A percentile compares a stretch with the other conserved stretches of the same genome.
Evolutionary conservation across 2,113 vertebrate species (phyloP).

Genomic region (Misgurnus anguillicaudatus): DNA sequence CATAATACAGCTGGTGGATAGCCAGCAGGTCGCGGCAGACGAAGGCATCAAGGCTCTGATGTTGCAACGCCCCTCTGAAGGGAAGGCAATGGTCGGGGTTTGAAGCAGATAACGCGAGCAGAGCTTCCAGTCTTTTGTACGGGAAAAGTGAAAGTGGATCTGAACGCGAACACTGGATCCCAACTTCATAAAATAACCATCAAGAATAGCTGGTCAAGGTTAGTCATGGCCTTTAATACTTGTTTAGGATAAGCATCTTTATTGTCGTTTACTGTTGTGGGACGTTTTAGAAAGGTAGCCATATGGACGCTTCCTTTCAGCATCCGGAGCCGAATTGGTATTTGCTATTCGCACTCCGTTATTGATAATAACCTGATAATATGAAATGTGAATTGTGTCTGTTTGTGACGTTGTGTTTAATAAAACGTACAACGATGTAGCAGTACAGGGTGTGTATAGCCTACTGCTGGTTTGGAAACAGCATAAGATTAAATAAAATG

Average conservation of each 20-base stretch:
- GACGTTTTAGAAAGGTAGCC: not conserved
- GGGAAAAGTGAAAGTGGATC: slow-evolving; percentile 23
- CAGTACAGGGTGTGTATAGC: not conserved
- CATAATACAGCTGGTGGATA: slow-evolving; percentile 24
- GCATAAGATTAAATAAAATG: not conserved
- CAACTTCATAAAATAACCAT: slow-evolving; percentile 1
- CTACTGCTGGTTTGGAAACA: not conserved
- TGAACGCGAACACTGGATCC: slow-evolving; percentile 3
- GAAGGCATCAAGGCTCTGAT: not conserved
- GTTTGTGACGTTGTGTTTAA: not conserved
- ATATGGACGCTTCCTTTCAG: slow-evolving; percentile 5
- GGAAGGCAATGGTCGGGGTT: slow-evolving; percentile 8
- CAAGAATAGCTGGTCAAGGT: slow-evolving; percentile 15
- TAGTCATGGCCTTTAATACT: not conserved
- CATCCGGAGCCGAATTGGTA: too few relatives aligned
- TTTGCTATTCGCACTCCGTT: not conserved
- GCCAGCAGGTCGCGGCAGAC: not conserved
- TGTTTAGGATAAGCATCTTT: not conserved
- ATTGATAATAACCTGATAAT: not conserved
- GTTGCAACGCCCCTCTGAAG: not conserved
- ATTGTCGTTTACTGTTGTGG: not conserved
- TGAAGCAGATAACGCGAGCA: not conserved
- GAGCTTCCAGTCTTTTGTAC: not conserved
- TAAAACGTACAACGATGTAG: not conserved
- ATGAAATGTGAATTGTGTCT: not conserved